Base-by-base conservation (phyloP, 2,888 invertebrate species). In the Cylloceria caligata region DNA sequence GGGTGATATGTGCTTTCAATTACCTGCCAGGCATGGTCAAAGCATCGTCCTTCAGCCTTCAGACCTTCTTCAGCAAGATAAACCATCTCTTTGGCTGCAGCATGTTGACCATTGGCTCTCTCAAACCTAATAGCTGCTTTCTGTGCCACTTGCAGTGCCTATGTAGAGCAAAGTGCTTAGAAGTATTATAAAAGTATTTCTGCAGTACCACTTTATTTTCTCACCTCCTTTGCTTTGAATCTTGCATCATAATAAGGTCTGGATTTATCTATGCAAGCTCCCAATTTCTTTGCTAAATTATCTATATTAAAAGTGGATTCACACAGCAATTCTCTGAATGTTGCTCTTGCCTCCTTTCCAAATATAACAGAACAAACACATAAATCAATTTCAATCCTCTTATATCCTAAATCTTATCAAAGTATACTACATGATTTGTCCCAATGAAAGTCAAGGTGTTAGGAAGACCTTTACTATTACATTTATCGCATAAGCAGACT, bases 71-170 rank as follows among this genome's bases (percentile, higher is more conserved):
- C 97, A 9, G 97, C 97, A 86, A 97, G 92, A 84, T 95, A 95
- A 77, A 96, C 98, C 95, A 98, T 98, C 93, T 98, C 98, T 88
- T 98, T 96, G 13, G 98, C 98, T 1, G 98, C 98, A 24, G 97
- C 95, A 90, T 98, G 98, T 7, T 98, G 96, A 87, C 97, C 97
- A 92, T 97, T 97, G 0, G 98, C 98, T 90, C 97, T 96, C 93
- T 98, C 98, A 90, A 96, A 98, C 77, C 95, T 94, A 85, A 95
- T 94, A 21, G 96, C 96, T 57, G 98, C 97, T 82, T 95, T 94
- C 89, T 98, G 97, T 0, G 98, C 96, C 89, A 98, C 97, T 90
- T 96, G 96, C 62, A 97, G 95, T 19, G 97, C 96, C 95, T 94
- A 80, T 4, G 71, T 69, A 80, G 57, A 73, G 47, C 62, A 71